Conservation (phyloP, 2,797 vertebrate species). For the Pelodytes ibericus region DNA sequence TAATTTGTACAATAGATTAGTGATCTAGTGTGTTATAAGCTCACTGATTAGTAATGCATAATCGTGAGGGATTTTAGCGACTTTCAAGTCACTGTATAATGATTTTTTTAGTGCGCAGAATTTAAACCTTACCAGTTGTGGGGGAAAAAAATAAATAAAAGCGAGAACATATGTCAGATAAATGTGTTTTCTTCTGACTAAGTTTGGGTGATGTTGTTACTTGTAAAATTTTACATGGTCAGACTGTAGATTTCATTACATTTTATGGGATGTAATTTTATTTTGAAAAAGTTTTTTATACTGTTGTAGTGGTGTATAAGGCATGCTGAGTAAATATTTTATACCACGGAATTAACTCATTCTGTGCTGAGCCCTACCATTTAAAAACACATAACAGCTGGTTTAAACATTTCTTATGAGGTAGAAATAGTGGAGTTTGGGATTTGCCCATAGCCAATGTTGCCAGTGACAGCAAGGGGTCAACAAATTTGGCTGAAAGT, state of each 20-base stretch:
- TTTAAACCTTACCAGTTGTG: not conserved
- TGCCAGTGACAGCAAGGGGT: too few relatives aligned
- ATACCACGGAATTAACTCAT: not conserved
- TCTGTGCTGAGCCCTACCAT: not conserved
- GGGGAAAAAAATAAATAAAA: not conserved
- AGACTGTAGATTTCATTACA: not conserved
- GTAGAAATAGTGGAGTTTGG: too few relatives aligned
- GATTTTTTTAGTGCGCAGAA: too few relatives aligned
- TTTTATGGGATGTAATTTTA: slow-evolving; percentile 1
- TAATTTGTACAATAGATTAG: too few relatives aligned
- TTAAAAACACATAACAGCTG: too few relatives aligned
- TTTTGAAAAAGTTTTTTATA: not conserved
- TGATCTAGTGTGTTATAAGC: too few relatives aligned
- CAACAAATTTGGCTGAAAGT: too few relatives aligned
- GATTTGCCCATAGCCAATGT: too few relatives aligned
- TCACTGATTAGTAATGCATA: too few relatives aligned
- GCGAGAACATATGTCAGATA: not conserved
- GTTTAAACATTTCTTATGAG: too few relatives aligned
- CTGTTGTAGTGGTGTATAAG: not conserved
- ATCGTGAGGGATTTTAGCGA: too few relatives aligned
- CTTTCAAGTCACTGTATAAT: too few relatives aligned
- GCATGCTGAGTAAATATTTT: not conserved
- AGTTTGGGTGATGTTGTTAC: not conserved
- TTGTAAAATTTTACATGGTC: not conserved
- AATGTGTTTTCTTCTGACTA: not conserved